phyloP scores from a whole-genome alignment of 2,797 vertebrate species.

The Nannoperca obscura region DNA sequence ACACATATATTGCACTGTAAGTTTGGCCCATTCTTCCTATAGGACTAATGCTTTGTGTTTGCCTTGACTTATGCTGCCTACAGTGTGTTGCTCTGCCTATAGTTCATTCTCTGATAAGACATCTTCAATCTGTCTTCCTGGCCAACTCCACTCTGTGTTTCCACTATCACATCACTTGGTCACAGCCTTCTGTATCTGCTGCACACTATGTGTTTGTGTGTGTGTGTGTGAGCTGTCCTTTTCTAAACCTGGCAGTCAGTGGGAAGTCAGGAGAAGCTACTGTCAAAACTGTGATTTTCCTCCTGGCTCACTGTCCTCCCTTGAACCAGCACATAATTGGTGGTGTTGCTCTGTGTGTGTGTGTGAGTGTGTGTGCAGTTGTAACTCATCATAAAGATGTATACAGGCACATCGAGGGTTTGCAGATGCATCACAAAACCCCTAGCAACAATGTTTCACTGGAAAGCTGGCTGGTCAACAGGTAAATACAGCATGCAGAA shows the following conservation, averaged over 20 bases:
- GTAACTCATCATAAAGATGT: conserved; percentile 19
- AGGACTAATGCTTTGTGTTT: neutral
- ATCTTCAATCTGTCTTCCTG: neutral
- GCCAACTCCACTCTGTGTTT: neutral
- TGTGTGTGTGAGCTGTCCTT: conserved; percentile 6
- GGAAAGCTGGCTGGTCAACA: neutral
- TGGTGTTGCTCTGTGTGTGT: conserved; percentile 8
- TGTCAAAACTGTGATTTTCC: conserved; percentile 71
- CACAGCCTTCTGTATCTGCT: conserved; percentile 19
- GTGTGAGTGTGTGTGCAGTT: conserved; percentile 14
- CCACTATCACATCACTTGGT: neutral
- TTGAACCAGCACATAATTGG: conserved; percentile 52
- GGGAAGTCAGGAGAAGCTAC: conserved; percentile 41
- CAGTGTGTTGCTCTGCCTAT: neutral
- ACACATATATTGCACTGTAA: too few species aligned
- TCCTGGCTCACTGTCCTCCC: conserved; percentile 52
- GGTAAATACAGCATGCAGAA: neutral
- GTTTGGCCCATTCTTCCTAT: neutral
- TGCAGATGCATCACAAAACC: conserved; percentile 20
- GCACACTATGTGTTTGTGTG: conserved; percentile 2
- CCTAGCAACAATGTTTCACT: conserved; percentile 8
- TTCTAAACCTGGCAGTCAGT: conserved; percentile 31
- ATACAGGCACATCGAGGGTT: conserved; percentile 8
- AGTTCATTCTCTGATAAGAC: neutral
- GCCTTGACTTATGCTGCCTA: neutral